These are phyloP conservation scores for Prunella himalayana DNA, from an alignment of 2,113 vertebrate genomes.

Conservation along the genomic window DNA sequence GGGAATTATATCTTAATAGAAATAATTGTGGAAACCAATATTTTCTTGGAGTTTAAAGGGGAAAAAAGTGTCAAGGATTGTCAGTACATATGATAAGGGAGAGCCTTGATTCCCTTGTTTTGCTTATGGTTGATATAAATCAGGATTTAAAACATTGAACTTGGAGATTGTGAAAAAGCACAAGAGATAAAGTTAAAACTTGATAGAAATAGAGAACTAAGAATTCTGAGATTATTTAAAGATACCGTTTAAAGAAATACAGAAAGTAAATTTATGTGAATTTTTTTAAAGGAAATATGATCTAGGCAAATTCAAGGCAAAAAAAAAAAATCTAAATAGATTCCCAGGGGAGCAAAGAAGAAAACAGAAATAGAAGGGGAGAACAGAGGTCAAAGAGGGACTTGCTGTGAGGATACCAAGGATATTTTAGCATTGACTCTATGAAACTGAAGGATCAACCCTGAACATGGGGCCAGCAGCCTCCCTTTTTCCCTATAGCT, in stretches of 20 bases:
- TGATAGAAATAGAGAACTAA: neutral
- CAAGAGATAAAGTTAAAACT: neutral
- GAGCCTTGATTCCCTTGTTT: neutral
- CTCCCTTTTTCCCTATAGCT: neutral
- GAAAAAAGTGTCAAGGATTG: neutral
- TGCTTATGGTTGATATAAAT: neutral
- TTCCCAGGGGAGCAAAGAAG: neutral
- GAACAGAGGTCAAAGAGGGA: neutral
- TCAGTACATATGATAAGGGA: neutral
- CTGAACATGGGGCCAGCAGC: neutral
- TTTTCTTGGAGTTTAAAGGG: neutral
- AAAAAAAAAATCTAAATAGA: neutral
- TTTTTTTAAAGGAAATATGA: neutral
- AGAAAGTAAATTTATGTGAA: neutral
- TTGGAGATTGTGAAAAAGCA: neutral
- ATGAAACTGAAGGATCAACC: accelerated
- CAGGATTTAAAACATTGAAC: neutral
- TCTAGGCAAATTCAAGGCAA: neutral
- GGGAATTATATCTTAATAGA: neutral
- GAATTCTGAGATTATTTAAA: neutral
- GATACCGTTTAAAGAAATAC: neutral
- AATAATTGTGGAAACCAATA: neutral
- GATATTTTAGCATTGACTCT: neutral
- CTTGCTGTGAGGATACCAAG: neutral
- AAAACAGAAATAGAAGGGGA: neutral